A percentile compares a stretch with the other conserved stretches of the same genome.
Evolutionary conservation across 2,113 vertebrate genomes (phyloP).

Genomic region (Panthera leo): DNA sequence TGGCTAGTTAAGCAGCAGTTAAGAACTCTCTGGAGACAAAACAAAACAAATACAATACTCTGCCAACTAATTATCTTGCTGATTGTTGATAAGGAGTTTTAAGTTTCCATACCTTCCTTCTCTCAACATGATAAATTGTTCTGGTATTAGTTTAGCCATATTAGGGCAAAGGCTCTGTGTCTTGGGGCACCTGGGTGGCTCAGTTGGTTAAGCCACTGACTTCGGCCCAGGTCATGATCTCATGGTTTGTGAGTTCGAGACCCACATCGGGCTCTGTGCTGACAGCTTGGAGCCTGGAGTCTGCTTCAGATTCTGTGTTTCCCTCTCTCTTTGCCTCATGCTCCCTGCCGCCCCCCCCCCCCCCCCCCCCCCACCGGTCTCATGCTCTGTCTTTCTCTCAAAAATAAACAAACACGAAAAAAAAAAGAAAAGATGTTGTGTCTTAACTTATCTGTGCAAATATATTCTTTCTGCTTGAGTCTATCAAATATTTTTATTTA

Average conservation of each 20-base stretch:
- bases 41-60: background rate
- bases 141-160: background rate
- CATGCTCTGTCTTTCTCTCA: no score
- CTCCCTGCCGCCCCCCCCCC: accelerated
- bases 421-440: background rate
- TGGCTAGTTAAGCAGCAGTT: background rate
- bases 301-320: no score
- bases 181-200: no score
- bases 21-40: constrained; percentile 32
- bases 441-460: background rate
- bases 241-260: no score
- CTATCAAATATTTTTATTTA: constrained; percentile 1
- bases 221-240: no score
- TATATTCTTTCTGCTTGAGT: background rate
- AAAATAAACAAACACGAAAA: background rate
- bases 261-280: no score
- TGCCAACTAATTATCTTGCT: constrained; percentile 17
- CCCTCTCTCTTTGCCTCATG: no score
- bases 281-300: no score
- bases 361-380: no score
- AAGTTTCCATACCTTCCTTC: background rate
- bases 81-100: background rate
- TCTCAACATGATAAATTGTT: background rate
- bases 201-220: no score
- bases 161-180: background rate